phyloP scores from a whole-genome alignment of 1,140 invertebrate genomes.

The Aricia agestis region DNA sequence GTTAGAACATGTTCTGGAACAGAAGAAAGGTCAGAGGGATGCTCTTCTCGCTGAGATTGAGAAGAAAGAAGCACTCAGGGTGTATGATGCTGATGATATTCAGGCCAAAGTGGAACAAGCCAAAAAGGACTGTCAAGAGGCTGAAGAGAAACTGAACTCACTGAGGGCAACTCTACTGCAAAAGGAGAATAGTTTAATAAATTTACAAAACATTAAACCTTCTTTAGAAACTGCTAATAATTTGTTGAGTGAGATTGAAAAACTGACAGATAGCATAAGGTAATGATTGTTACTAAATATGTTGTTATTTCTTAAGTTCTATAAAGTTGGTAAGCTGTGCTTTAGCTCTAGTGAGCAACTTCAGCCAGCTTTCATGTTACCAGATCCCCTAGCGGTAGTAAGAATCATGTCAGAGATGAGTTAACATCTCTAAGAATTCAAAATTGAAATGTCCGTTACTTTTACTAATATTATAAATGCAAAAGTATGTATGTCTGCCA shows the following conservation, averaged over 20 bases:
- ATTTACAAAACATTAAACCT: slow-evolving; percentile 57
- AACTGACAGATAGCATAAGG: slow-evolving; percentile 50
- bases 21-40: slow-evolving; percentile 50
- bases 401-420: no score
- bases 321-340: no score
- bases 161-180: slow-evolving; percentile 43
- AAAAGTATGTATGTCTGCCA: no score
- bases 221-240: slow-evolving; percentile 51
- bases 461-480: no score
- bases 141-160: slow-evolving; percentile 45
- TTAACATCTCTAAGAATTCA: no score
- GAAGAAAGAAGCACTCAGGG: slow-evolving; percentile 49
- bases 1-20: slow-evolving; percentile 46
- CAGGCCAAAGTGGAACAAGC: slow-evolving; percentile 47
- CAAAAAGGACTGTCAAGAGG: slow-evolving; percentile 47
- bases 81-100: slow-evolving; percentile 62
- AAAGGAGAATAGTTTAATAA: slow-evolving; percentile 57
- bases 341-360: no score
- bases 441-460: no score
- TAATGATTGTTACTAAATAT: no score
- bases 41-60: slow-evolving; percentile 48
- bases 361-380: no score
- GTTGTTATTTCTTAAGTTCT: no score
- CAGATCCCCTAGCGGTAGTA: no score
- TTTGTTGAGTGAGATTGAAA: slow-evolving; percentile 53